Evolutionary conservation across 2,797 vertebrate species (phyloP).

Genomic region (Tolypeutes matacus): DNA sequence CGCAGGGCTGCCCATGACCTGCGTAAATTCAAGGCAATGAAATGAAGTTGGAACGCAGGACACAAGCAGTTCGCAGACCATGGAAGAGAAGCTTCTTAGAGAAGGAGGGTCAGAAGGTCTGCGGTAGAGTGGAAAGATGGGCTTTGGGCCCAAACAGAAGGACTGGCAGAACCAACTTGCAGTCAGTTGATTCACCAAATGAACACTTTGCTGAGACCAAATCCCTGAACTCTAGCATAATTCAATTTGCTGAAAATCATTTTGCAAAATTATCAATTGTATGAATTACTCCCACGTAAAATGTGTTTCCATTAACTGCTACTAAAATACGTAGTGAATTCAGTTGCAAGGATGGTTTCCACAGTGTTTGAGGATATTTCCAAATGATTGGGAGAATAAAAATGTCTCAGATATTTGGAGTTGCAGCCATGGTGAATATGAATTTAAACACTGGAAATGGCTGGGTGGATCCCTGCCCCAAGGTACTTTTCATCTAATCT

Average conservation of each 20-base stretch:
- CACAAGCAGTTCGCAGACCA: fast-evolving
- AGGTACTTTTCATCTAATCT: fast-evolving
- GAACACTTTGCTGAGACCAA: neutral
- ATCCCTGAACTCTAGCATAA: neutral
- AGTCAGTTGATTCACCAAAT: neutral
- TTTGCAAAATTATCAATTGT: conserved; percentile 14
- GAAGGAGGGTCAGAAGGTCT: fast-evolving
- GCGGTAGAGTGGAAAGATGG: fast-evolving
- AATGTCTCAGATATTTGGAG: fast-evolving
- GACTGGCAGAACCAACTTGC: neutral
- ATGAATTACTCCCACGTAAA: neutral
- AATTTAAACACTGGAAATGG: fast-evolving
- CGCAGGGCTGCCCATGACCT: fast-evolving
- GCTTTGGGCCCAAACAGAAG: neutral
- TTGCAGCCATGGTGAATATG: fast-evolving
- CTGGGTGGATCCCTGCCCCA: no score
- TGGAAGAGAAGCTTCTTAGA: no score
- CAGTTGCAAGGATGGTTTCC: neutral
- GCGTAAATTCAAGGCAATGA: fast-evolving
- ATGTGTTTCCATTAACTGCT: neutral
- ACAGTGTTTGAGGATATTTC: neutral
- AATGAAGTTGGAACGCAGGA: fast-evolving
- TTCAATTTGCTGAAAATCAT: conserved; percentile 19
- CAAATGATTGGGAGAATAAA: neutral
- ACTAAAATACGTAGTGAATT: neutral